Evolutionary conservation across 2,888 invertebrate species (phyloP), one percentile per base, ranked within the genome.

Genomic region (Marronus borbonicus): DNA sequence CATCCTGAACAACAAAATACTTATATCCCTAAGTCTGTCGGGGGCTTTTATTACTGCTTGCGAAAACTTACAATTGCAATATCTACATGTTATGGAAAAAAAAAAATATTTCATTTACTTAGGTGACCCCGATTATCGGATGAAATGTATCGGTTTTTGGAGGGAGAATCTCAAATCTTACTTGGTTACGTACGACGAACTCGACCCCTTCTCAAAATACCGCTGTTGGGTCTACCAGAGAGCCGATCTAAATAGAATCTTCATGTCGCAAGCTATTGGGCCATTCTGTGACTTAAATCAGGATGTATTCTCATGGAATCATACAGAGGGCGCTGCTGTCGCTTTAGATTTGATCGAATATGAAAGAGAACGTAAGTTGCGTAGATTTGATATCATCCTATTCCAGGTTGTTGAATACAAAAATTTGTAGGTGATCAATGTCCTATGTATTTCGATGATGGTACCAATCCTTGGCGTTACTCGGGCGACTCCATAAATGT

Each of bases 171-270:
- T 98, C 52, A 97, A 96, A 87, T 98, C 98, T 0, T 98, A 98
- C 88, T 89, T 99, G 62, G 95, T 99, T 77, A 99, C 98, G 0
- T 98, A 95, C 87, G 98, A 99, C 87, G 97, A 97, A 86, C 91
- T 98, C 84, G 98, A 99, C 90, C 97, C 98, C 0, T 95, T 97
- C 85, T 97, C 97, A 2, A 96, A 95, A 87, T 99, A 98, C 88
- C 93, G 98, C 84, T 99, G 98, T 87, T 99, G 98, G 98, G 98
- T 98, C 60, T 98, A 98, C 89, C 98, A 98, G 88, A 91, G 98
- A 85, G 94, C 97, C 68, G 98, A 98, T 91, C 91, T 98, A 82
- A 98, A 98, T 86, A 90, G 94, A 87, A 94, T 98, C 84, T 90
- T 94, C 14, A 93, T 94, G 92, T 95, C 95, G 0, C 93, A 95